Percentiles rank a stretch among this genome's conserved stretches.
These are phyloP conservation scores for Eulemur coronatus DNA, from an alignment of 2,797 vertebrate genomes.

Conservation along the genomic window DNA sequence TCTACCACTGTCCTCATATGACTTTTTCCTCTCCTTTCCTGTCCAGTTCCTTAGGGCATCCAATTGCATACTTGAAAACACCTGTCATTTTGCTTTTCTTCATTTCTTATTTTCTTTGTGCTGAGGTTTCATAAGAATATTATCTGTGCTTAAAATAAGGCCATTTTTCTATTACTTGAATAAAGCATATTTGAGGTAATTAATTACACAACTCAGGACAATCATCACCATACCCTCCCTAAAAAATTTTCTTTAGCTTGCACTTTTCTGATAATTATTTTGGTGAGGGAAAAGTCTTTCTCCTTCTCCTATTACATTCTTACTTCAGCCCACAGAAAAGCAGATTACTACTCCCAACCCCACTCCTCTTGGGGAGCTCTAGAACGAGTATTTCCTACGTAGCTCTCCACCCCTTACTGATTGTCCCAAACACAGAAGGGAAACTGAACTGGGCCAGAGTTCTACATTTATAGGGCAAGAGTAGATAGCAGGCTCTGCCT, in stretches of 20 bases:
- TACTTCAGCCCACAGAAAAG: not conserved
- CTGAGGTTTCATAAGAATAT: conserved; percentile 54
- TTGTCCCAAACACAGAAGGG: not conserved
- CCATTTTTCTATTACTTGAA: conserved; percentile 11
- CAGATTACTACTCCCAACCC: not conserved
- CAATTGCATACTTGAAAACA: conserved; percentile 50
- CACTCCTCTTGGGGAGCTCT: not conserved
- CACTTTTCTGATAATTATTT: not conserved
- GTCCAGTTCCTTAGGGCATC: not conserved
- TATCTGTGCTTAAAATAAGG: conserved; percentile 49
- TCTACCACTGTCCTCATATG: not conserved
- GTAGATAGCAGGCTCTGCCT: not conserved
- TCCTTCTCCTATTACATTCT: not conserved
- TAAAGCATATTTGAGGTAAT: conserved; percentile 52
- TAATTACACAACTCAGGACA: conserved; percentile 14
- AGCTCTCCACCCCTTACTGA: not conserved
- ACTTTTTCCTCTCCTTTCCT: not conserved
- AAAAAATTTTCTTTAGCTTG: not conserved
- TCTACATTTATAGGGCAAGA: not conserved
- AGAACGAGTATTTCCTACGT: not conserved
- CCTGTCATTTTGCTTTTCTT: conserved; percentile 45
- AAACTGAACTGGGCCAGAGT: not conserved
- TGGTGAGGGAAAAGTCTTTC: not conserved
- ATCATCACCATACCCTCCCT: not conserved
- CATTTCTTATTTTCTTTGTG: conserved; percentile 38